A percentile compares a stretch with the other conserved stretches of the same genome.
Evolutionary conservation across 2,888 invertebrate genomes (phyloP).

Genomic region (Drosophila neoperkinsi): DNA sequence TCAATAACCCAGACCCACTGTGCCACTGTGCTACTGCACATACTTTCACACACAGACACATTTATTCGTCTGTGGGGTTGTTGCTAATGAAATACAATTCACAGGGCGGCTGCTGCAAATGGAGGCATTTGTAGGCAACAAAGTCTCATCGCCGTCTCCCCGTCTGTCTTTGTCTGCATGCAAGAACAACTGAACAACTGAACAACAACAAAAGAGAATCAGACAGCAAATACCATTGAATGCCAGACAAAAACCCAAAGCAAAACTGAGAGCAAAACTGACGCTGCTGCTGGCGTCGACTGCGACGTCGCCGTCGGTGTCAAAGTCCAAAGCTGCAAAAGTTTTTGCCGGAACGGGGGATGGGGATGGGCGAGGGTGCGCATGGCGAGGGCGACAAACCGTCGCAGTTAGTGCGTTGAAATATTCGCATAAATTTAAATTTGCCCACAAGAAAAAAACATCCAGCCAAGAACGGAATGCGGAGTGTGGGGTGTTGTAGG

Average conservation of each 20-base stretch:
- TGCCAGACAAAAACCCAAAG: slow-evolving; percentile 43
- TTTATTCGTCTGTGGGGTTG: slow-evolving; percentile 64
- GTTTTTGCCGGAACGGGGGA: slow-evolving; percentile 36
- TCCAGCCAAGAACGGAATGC: slow-evolving; percentile 22
- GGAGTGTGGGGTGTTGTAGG: neutral
- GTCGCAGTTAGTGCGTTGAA: slow-evolving; percentile 70
- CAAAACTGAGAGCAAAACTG: slow-evolving; percentile 37
- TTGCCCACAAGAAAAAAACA: slow-evolving; percentile 61
- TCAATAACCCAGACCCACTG: slow-evolving; percentile 46
- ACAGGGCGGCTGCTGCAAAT: slow-evolving; percentile 70
- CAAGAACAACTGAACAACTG: slow-evolving; percentile 61
- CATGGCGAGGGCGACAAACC: slow-evolving; percentile 36
- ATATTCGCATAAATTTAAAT: slow-evolving; percentile 77
- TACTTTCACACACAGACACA: slow-evolving; percentile 16
- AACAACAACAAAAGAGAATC: slow-evolving; percentile 29
- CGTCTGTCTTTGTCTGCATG: slow-evolving; percentile 56
- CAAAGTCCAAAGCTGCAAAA: slow-evolving; percentile 70
- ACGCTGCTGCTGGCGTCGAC: slow-evolving; percentile 16
- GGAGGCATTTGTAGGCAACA: slow-evolving; percentile 43
- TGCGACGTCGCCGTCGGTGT: slow-evolving; percentile 42
- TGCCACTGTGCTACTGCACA: slow-evolving; percentile 47
- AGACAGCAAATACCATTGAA: slow-evolving; percentile 56
- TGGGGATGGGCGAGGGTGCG: neutral
- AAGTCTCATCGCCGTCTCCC: slow-evolving; percentile 32
- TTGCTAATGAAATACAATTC: slow-evolving; percentile 77